Evolutionary conservation across 2,888 invertebrate species (phyloP).

Genomic region (Netelia virgata): DNA sequence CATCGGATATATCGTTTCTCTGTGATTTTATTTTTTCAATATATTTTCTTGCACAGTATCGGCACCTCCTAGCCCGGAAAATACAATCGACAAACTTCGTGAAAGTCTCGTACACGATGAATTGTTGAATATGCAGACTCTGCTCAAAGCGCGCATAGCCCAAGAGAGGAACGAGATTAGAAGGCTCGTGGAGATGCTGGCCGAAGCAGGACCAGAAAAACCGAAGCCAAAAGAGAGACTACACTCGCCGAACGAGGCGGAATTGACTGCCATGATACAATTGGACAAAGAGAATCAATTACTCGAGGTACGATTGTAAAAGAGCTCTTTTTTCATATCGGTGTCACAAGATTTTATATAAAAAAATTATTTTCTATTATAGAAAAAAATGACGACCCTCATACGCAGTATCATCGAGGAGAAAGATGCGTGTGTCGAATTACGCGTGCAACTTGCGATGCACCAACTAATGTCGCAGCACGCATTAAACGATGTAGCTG

Average conservation of each 20-base stretch:
- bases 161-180: slow-evolving; percentile 91
- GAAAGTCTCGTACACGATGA: slow-evolving; percentile 84
- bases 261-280: slow-evolving; percentile 85
- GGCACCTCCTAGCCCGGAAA: slow-evolving; percentile 72
- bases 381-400: slow-evolving; percentile 88
- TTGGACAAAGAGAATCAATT: slow-evolving; percentile 88
- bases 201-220: slow-evolving; percentile 76
- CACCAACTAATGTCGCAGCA: slow-evolving; percentile 83
- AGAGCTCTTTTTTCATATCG: not conserved
- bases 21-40: not conserved
- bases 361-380: slow-evolving; percentile 44
- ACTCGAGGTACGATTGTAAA: slow-evolving; percentile 85
- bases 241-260: slow-evolving; percentile 85
- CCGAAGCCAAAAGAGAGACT: slow-evolving; percentile 76
- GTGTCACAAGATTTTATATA: not conserved
- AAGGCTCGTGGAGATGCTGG: slow-evolving; percentile 85
- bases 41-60: slow-evolving; percentile 64
- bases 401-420: slow-evolving; percentile 91
- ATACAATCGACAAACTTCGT: slow-evolving; percentile 78
- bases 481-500: slow-evolving; percentile 52
- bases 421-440: slow-evolving; percentile 89
- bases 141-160: slow-evolving; percentile 90
- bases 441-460: slow-evolving; percentile 90
- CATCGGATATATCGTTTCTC: not conserved
- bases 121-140: slow-evolving; percentile 88